Base-by-base conservation (phyloP, 2,113 vertebrate genomes). In the Trogon surrucura region DNA sequence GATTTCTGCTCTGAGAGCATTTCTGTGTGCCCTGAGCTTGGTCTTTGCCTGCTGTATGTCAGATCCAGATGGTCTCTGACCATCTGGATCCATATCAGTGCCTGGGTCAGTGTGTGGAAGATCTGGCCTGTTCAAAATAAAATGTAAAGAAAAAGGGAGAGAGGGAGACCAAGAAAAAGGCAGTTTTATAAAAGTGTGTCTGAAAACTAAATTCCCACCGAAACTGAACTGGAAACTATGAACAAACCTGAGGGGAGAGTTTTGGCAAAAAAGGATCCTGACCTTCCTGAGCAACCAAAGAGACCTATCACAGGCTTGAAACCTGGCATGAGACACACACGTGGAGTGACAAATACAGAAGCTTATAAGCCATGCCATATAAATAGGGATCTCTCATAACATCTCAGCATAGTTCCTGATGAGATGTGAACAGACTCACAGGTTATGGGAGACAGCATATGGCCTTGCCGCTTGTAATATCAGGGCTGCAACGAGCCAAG, bases 401-500 rank as follows among this genome's bases (percentile, higher is more conserved):
- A 66, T 84, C 69, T 81, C 83, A 48, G 69, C 27, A 2, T 65
- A 92, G 70, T 17, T 89, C 30, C 61, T 95, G 64, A 86, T 10
- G 72, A 81, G 73, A 92, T 32, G 65, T 67, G 77, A 95, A 81
- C 53, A 96, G 80, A 73, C 51, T 84, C 89, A 61, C 75, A 84
- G 74, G 77, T 81, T 78, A 47, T 79, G 53, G 80, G 65, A 88
- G 82, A 88, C 66, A 94, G 58, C 90, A 88, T 92, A 95, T 89
- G 77, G 83, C 80, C 69, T 84, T 67, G 1, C 70, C 80, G 61
- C 65, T 53, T 87, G 77, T 69, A 69, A 30, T 79, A 72, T 73
- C 86, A 56, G 53, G 69, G 36, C 67, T 93, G 60, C 75, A 64
- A 10, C 1, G 30, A 94, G 89, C 86, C 88, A 86, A 60, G 64